Conservation (phyloP, 2,113 vertebrate genomes). For the Ctenomys sociabilis region DNA sequence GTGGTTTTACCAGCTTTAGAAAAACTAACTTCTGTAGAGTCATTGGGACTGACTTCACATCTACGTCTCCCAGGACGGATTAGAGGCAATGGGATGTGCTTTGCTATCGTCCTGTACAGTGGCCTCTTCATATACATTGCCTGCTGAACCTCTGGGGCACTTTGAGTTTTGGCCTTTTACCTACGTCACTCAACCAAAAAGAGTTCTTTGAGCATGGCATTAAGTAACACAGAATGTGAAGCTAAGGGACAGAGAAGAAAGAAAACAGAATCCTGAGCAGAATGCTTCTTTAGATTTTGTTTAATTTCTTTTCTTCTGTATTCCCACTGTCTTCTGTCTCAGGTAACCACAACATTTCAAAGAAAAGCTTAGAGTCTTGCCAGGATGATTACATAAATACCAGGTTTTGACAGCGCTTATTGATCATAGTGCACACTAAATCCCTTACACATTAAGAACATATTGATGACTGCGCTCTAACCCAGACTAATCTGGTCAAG, state of each 20-base stretch:
- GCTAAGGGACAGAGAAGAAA: background rate
- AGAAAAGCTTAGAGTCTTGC: background rate
- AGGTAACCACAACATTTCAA: background rate
- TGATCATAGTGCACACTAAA: background rate
- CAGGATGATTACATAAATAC: background rate
- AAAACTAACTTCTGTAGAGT: background rate
- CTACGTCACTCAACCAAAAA: background rate
- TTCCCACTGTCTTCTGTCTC: background rate
- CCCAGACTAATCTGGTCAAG: background rate
- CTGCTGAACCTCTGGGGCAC: background rate
- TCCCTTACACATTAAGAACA: background rate
- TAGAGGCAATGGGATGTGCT: background rate
- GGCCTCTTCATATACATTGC: background rate
- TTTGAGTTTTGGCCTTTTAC: background rate
- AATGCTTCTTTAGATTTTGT: background rate
- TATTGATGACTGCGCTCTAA: background rate
- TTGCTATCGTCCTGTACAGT: background rate
- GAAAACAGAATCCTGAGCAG: background rate
- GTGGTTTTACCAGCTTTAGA: slow-evolving; percentile 4
- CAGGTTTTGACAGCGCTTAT: background rate
- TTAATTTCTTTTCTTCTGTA: background rate
- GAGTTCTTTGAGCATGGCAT: background rate
- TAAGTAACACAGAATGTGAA: background rate
- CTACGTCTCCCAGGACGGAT: background rate
- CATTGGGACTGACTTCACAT: background rate